Conservation (phyloP, 2,888 invertebrate species). For the Caenorhabditis parvicauda region DNA sequence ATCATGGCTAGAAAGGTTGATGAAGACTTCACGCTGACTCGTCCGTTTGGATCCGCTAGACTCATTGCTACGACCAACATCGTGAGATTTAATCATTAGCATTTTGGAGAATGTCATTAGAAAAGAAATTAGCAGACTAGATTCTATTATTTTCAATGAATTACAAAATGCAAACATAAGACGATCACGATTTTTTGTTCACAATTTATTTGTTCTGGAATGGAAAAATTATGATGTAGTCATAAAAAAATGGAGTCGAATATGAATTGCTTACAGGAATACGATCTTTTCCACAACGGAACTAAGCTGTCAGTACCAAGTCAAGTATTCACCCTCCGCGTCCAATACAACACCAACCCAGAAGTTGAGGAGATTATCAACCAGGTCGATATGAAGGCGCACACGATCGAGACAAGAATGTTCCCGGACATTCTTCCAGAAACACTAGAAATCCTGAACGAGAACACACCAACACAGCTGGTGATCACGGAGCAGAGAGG, state of each 20-base stretch:
- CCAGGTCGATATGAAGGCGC: constrained; percentile 21
- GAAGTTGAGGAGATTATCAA: constrained; percentile 8
- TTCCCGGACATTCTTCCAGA: constrained; percentile 26
- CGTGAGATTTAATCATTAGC: constrained; percentile 1
- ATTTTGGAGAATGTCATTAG: too few relatives aligned
- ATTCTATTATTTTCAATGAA: neutral
- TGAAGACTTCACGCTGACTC: constrained; percentile 23
- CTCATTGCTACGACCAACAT: constrained; percentile 30
- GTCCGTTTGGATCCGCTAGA: constrained; percentile 28
- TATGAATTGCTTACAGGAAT: constrained; percentile 8
- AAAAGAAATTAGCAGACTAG: neutral
- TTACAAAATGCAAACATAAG: neutral
- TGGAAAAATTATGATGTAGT: neutral
- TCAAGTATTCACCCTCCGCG: constrained; percentile 21
- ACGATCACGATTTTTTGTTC: too few relatives aligned
- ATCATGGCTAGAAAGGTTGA: constrained; percentile 24
- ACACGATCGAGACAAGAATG: constrained; percentile 12
- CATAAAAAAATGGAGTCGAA: neutral
- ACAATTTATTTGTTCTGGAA: neutral
- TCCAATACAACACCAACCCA: constrained; percentile 5
- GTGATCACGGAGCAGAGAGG: constrained; percentile 22
- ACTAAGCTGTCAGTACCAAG: constrained; percentile 19
- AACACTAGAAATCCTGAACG: constrained; percentile 19
- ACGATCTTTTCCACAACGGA: constrained; percentile 31
- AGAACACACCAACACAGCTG: constrained; percentile 25